A percentile compares a stretch with the other conserved stretches of the same genome.
Evolutionary conservation across 2,888 invertebrate genomes (phyloP).

Genomic region (Mimumesa dahlbomi): DNA sequence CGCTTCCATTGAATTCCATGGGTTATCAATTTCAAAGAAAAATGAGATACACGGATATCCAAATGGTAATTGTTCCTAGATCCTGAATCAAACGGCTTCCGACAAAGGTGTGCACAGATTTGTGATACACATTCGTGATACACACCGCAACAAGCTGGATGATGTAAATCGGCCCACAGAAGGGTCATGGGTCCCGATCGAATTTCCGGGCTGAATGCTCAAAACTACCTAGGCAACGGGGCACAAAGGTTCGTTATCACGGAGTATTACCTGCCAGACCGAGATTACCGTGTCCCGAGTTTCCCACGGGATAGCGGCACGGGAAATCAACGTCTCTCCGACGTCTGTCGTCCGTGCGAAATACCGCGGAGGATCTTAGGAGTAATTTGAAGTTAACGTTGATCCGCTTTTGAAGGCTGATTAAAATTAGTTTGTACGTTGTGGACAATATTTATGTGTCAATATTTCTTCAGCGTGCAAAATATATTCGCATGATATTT

Average conservation of each 20-base stretch:
- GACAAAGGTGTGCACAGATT: conserved; percentile 51
- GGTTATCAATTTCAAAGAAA: no score
- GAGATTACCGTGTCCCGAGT: conserved; percentile 44
- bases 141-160: conserved; percentile 28
- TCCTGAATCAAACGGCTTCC: conserved; percentile 47
- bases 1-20: no score
- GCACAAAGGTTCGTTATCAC: conserved; percentile 63
- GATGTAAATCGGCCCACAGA: conserved; percentile 28
- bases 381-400: no score
- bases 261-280: conserved; percentile 46
- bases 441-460: no score
- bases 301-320: conserved; percentile 24
- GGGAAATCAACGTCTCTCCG: conserved; percentile 12
- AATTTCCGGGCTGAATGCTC: conserved; percentile 58
- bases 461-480: no score
- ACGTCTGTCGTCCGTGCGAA: conserved; percentile 10
- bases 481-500: no score
- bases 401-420: no score
- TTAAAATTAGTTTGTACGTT: no score
- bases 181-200: conserved; percentile 52
- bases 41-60: no score
- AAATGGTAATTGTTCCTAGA: no score
- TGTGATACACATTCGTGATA: conserved; percentile 45
- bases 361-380: neutral
- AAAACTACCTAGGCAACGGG: conserved; percentile 48